These are phyloP conservation scores for Pluvialis apricaria DNA, from an alignment of 2,113 vertebrate genomes.

Conservation along the genomic window DNA sequence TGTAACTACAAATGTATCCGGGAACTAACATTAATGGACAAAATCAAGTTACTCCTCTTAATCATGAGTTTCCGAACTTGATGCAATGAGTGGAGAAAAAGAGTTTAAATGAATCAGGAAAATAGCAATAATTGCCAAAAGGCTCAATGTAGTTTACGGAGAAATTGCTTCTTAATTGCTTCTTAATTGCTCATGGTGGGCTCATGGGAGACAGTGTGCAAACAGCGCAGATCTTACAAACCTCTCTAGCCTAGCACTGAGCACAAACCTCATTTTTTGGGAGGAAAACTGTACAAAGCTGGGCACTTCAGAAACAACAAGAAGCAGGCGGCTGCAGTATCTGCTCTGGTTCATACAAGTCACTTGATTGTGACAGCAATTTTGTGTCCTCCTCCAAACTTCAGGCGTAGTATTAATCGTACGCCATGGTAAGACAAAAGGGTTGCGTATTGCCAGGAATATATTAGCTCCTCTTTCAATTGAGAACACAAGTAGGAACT, in stretches of 20 bases:
- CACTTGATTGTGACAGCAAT: background rate
- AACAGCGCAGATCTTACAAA: background rate
- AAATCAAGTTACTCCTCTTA: background rate
- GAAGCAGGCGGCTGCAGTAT: background rate
- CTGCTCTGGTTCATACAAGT: background rate
- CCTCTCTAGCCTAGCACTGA: background rate
- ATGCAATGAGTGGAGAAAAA: background rate
- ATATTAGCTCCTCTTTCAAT: slow-evolving; percentile 22
- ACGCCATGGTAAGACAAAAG: slow-evolving; percentile 15
- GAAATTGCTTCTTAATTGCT: background rate
- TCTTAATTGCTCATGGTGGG: background rate
- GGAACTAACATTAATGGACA: background rate
- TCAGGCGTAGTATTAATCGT: background rate
- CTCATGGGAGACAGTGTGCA: background rate
- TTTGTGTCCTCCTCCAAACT: background rate
- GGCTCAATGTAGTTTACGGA: background rate
- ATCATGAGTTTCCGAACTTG: background rate
- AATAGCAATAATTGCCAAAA: background rate
- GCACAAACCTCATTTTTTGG: background rate
- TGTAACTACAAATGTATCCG: background rate
- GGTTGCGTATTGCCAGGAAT: background rate
- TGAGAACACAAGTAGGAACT: slow-evolving; percentile 49
- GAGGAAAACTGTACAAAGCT: background rate
- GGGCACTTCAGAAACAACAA: background rate
- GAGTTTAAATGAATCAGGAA: background rate